Percentiles rank a stretch among this genome's conserved stretches.
Conservation (phyloP, 2,113 vertebrate genomes). For the Scytalopus superciliaris region DNA sequence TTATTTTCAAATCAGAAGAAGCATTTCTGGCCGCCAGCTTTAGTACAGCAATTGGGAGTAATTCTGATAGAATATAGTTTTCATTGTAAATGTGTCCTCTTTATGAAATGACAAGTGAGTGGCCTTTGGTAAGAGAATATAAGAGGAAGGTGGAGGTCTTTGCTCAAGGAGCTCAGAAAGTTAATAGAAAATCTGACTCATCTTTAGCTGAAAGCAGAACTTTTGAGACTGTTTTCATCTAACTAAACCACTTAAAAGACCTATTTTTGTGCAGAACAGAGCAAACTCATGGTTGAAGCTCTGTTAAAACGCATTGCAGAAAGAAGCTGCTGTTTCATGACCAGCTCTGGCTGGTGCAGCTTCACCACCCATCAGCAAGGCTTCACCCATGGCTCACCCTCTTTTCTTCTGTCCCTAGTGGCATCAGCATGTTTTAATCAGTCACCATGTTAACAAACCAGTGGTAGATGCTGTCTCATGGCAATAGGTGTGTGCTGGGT, state of each 20-base stretch:
- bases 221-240: background rate
- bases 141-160: background rate
- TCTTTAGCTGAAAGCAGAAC: background rate
- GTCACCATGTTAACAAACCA: background rate
- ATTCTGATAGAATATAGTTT: background rate
- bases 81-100: background rate
- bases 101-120: background rate
- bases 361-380: background rate
- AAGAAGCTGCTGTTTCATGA: background rate
- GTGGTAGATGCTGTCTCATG: background rate
- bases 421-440: background rate
- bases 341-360: background rate
- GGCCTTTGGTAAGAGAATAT: background rate
- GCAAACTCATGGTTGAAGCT: background rate
- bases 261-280: background rate
- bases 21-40: background rate
- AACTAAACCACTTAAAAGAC: background rate
- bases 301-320: background rate
- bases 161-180: background rate
- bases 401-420: background rate
- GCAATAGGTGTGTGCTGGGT: background rate
- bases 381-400: rapidly evolving
- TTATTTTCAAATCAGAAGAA: background rate
- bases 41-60: background rate
- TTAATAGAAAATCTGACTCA: background rate